Conservation (phyloP, 2,888 invertebrate species). For the Rhamphomyia laevipes region DNA sequence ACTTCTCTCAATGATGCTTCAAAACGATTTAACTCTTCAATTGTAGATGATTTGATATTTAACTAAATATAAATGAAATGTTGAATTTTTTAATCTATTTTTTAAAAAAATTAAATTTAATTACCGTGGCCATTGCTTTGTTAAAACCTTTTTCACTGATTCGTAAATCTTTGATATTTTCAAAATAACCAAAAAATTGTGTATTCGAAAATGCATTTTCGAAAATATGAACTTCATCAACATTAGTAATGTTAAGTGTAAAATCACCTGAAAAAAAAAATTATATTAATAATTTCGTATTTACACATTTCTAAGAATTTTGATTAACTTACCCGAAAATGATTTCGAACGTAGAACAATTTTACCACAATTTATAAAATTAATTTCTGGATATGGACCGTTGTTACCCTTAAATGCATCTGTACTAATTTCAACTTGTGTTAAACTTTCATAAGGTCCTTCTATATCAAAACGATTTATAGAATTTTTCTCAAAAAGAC, state of each 20-base stretch:
- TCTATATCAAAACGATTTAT: slow-evolving; percentile 29
- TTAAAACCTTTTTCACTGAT: slow-evolving; percentile 30
- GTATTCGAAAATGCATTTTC: slow-evolving; percentile 29
- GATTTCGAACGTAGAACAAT: slow-evolving; percentile 27
- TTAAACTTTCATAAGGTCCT: slow-evolving; percentile 20
- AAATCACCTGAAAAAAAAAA: slow-evolving; percentile 20
- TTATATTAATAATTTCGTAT: not conserved
- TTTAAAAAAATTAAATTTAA: not conserved
- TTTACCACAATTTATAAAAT: slow-evolving; percentile 23
- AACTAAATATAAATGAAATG: slow-evolving; percentile 22
- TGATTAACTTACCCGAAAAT: slow-evolving; percentile 26
- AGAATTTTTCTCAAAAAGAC: slow-evolving; percentile 24
- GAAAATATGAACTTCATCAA: slow-evolving; percentile 23
- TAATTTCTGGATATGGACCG: slow-evolving; percentile 32
- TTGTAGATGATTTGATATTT: slow-evolving; percentile 24
- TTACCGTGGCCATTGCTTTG: slow-evolving; percentile 27
- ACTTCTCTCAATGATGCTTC: slow-evolving; percentile 31
- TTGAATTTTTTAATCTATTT: not conserved
- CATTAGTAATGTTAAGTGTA: slow-evolving; percentile 27
- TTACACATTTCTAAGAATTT: not conserved
- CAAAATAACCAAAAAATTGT: slow-evolving; percentile 25
- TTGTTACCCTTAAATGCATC: slow-evolving; percentile 28
- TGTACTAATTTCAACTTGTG: slow-evolving; percentile 29
- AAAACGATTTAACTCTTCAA: slow-evolving; percentile 27
- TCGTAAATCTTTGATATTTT: slow-evolving; percentile 23